A percentile compares a stretch with the other conserved stretches of the same genome.
Conservation (phyloP, 2,888 invertebrate genomes). For the Idaea dimidiata region DNA sequence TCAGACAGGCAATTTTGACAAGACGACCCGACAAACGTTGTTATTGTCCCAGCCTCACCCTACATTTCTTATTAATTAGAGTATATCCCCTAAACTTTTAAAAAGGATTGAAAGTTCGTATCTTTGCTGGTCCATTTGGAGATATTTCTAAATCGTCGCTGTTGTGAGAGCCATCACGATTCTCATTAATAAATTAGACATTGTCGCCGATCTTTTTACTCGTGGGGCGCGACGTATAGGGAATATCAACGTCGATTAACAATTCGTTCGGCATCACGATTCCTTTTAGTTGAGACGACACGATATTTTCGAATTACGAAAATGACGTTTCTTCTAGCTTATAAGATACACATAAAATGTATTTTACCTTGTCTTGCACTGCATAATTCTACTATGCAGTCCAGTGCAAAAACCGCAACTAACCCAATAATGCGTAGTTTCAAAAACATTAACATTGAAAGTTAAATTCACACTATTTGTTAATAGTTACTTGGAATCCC, state of each 20-base stretch:
- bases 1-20: constrained; percentile 32
- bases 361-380: too few species aligned
- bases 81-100: constrained; percentile 32
- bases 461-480: too few species aligned
- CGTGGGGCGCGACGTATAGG: constrained; percentile 49
- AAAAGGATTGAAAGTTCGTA: constrained; percentile 42
- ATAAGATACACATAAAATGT: too few species aligned
- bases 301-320: constrained; percentile 26
- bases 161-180: constrained; percentile 54
- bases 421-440: too few species aligned
- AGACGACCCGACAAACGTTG: constrained; percentile 20
- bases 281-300: constrained; percentile 39
- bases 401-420: too few species aligned
- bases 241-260: constrained; percentile 74
- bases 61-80: constrained; percentile 39
- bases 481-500: too few species aligned
- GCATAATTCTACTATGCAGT: too few species aligned
- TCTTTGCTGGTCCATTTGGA: constrained; percentile 47
- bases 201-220: constrained; percentile 63
- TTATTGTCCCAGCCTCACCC: constrained; percentile 26
- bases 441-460: too few species aligned
- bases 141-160: constrained; percentile 47
- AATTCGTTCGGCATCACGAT: constrained; percentile 65
- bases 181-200: constrained; percentile 76
- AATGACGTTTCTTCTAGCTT: neutral